Conservation (phyloP, 1,140 invertebrate genomes). For the Sitodiplosis mosellana region DNA sequence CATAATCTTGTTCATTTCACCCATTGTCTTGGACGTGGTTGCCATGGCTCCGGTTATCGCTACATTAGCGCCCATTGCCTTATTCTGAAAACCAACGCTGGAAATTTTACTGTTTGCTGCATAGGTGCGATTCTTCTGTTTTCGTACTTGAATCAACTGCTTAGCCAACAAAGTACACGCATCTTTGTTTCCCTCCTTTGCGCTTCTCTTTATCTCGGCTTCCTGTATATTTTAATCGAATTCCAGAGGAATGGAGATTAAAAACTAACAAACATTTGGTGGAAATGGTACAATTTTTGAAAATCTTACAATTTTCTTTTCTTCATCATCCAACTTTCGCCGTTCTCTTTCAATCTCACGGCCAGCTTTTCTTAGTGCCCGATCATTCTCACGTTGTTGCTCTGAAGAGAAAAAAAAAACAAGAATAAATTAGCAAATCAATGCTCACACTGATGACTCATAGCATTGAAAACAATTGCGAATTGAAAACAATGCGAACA, state of each 20-base stretch:
- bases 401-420: constrained; percentile 36
- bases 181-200: constrained; percentile 70
- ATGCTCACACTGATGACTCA: background rate
- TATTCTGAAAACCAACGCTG: constrained; percentile 64
- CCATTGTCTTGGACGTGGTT: constrained; percentile 74
- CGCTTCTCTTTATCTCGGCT: constrained; percentile 75
- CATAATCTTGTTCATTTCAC: constrained; percentile 70
- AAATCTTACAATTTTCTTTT: constrained; percentile 62
- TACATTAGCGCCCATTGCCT: constrained; percentile 73
- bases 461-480: background rate
- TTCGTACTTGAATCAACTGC: constrained; percentile 69
- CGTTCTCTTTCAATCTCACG: constrained; percentile 71
- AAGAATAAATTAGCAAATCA: background rate
- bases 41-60: constrained; percentile 73
- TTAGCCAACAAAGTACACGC: constrained; percentile 69
- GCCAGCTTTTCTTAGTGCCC: constrained; percentile 54
- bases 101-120: constrained; percentile 57
- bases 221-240: constrained; percentile 32
- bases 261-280: background rate
- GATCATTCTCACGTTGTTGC: constrained; percentile 64
- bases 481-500: background rate
- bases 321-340: constrained; percentile 61
- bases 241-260: background rate
- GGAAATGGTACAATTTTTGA: background rate
- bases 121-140: constrained; percentile 70